Evolutionary conservation across 1,140 invertebrate species (phyloP), one percentile per base, ranked within the genome.

Genomic region (Panagrolaimus sp.): DNA sequence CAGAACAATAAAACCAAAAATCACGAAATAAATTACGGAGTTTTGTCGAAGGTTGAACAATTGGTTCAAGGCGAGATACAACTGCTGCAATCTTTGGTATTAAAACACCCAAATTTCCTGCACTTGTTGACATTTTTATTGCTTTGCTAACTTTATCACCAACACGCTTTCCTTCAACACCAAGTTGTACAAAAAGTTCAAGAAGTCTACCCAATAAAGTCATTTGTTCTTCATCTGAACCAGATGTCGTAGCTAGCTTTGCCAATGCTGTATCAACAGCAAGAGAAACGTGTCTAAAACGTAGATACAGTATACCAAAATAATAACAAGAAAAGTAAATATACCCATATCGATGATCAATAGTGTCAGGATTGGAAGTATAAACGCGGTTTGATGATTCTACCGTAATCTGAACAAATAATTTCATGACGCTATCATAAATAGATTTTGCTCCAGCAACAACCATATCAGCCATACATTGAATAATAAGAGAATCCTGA

Each of bases 1-100:
- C 91, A 16, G 98, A 93, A 81, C 93, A 98, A 83, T 98, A 98
- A 9, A 97, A 86, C 96, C 96, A 98, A 83, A 98, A 98, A 84
- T 98, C 95, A 78, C 93, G 89, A 83, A 98, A 98, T 4, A 98
- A 85, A 83, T 98, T 98, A 75, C 94, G 89, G 14, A 98, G 86
- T n/a, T 94, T 86, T 5, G 92, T 90, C 74, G 94, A 92, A 0
- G 95, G 92, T 72, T 93, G 89, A 14, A 73, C 81, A 69, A 98
- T 96, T 0, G 90, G 89, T 5, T 92, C 92, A 75, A 99, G 86
- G 66, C 93, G 87, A 72, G 90, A 87, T 23, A 97, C 88, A 7
- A 89, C 73, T 66, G 81, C 71, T 13, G 75, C 72, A 45, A 82
- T 82, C 62, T 82, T 82, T 20, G 80, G 81, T 82, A 99, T 96